Evolutionary conservation across 2,113 vertebrate genomes (phyloP).

Genomic region (Podilymbus podiceps): DNA sequence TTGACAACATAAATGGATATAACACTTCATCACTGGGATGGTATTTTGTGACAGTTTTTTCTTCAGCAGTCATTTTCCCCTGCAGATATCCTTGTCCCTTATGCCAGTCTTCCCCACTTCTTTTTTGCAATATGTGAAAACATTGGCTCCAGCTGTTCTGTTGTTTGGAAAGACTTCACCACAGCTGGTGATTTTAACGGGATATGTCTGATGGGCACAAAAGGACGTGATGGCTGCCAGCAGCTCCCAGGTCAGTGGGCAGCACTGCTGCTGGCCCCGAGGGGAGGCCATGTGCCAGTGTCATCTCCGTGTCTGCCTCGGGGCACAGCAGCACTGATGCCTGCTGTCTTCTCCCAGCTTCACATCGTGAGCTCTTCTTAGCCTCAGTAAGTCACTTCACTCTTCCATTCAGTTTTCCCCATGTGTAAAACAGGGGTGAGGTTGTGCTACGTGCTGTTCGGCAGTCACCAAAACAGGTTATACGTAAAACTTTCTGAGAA

Average conservation of each 20-base stretch:
- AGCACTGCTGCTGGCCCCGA: not conserved
- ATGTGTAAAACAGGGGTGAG: not conserved
- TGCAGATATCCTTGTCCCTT: not conserved
- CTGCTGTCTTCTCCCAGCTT: not conserved
- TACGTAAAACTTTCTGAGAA: not conserved
- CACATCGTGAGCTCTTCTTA: accelerated
- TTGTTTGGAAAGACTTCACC: not conserved
- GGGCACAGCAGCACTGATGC: accelerated
- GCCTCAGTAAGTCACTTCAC: not conserved
- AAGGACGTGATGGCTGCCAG: not conserved
- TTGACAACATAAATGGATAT: not conserved
- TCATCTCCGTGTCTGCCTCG: not conserved
- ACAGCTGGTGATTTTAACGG: not conserved
- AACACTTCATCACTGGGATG: not conserved
- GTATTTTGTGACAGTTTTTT: not conserved
- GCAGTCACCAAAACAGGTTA: not conserved
- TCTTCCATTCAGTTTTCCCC: not conserved
- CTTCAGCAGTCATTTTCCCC: not conserved
- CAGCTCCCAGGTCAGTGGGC: not conserved
- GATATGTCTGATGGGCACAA: not conserved
- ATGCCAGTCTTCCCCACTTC: not conserved
- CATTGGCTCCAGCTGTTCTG: not conserved
- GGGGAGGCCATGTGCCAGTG: accelerated
- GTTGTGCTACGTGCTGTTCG: not conserved
- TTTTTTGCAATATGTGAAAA: not conserved